phyloP scores from a whole-genome alignment of 2,113 vertebrate genomes.

The Orthochromis indermauri region DNA sequence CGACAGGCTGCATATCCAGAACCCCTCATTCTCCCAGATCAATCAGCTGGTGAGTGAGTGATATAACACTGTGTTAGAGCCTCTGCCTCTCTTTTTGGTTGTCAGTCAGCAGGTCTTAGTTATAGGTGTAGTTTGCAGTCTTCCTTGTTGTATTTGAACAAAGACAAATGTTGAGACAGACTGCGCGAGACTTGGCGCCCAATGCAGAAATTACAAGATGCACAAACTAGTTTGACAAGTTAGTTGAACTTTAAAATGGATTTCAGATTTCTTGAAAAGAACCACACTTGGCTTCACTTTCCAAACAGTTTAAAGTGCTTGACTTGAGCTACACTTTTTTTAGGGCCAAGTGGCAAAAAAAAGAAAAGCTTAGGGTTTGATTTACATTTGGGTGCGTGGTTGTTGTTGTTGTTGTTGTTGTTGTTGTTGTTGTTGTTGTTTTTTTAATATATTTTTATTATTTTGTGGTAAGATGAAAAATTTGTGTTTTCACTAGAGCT shows the following conservation, averaged over 20 bases:
- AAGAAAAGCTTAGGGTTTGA: background rate
- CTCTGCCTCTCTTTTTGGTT: background rate
- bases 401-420: background rate
- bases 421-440: background rate
- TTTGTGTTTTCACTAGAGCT: background rate
- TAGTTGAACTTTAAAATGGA: slow-evolving; percentile 12
- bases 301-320: background rate
- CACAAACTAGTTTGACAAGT: slow-evolving; percentile 40
- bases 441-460: background rate
- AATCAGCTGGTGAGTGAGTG: slow-evolving; percentile 89
- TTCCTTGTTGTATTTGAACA: background rate
- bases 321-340: background rate
- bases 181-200: fast-evolving
- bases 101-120: background rate
- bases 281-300: background rate
- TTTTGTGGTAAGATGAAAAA: background rate
- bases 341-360: background rate
- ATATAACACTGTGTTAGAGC: background rate
- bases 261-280: slow-evolving; percentile 4
- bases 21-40: slow-evolving; percentile 95
- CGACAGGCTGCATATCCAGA: slow-evolving; percentile 94
- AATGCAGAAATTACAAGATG: background rate
- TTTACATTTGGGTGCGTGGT: background rate
- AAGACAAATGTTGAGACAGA: background rate
- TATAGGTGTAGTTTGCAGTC: background rate